Evolutionary conservation across 2,888 invertebrate species (phyloP).

Genomic region (Syritta pipiens): DNA sequence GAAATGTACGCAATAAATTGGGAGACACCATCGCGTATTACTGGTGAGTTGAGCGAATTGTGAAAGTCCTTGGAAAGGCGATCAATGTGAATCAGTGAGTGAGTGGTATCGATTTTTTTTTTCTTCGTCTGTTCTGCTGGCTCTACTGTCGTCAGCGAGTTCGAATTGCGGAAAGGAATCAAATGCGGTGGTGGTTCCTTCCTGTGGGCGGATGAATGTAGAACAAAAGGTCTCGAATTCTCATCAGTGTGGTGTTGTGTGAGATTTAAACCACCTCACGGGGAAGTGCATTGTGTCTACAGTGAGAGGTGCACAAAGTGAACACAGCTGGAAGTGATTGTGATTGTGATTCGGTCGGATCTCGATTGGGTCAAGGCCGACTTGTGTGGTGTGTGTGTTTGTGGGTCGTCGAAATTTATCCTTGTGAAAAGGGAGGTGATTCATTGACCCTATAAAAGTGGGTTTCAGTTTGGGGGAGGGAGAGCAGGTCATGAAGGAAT

Average conservation of each 20-base stretch:
- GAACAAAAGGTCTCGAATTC: background rate
- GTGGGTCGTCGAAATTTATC: no score
- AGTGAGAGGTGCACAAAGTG: background rate
- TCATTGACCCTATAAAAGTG: no score
- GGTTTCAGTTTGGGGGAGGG: no score
- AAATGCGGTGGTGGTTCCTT: background rate
- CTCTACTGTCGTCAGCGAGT: conserved; percentile 22
- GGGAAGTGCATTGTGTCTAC: background rate
- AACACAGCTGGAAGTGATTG: background rate
- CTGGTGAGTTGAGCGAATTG: conserved; percentile 86
- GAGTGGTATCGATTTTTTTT: background rate
- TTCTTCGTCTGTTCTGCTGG: no score
- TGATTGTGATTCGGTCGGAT: no score
- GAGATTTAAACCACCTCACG: background rate
- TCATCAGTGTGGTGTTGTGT: background rate
- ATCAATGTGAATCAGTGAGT: no score
- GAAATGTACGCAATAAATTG: conserved; percentile 91
- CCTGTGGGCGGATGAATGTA: background rate
- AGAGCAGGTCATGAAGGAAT: no score
- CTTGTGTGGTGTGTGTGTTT: no score
- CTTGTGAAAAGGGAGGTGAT: no score
- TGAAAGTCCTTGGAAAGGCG: no score
- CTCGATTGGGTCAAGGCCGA: no score
- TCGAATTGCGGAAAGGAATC: conserved; percentile 38
- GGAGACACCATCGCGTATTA: conserved; percentile 96